Base-by-base conservation (phyloP, 2,888 invertebrate genomes). In the Hesperia comma region DNA sequence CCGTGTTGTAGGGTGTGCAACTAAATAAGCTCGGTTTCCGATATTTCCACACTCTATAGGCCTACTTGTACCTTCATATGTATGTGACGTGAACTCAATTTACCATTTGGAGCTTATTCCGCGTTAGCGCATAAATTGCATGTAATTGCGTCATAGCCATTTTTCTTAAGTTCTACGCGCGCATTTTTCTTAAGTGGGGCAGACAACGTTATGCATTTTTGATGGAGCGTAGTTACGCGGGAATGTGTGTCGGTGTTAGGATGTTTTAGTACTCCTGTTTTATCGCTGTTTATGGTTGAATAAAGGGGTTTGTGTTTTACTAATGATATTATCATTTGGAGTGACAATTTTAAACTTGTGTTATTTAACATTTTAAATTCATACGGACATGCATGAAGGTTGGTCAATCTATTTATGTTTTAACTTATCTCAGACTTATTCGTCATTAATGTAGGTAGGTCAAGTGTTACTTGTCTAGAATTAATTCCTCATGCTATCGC, bases 141-240 rank as follows among this genome's bases (percentile, higher is more conserved):
- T 70, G 71, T 75, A 74, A 78, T 79, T 76, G 73, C 72, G 72
- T 80, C 75, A 77, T 80, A 80, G 77, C 77, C n/a, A n/a, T n/a
- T n/a, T n/a, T n/a, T n/a, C n/a, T n/a, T 74, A 75, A 80, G 79
- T 75, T 79, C 73, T 74, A 74, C 75, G 77, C 83, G 78, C 17
- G 75, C 76, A 77, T 85, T 85, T 85, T 83, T 85, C 80, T 79
- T 79, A 80, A 81, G 79, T 77, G 76, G 78, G 76, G 79, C 76
- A 76, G 79, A 77, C 79, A 74, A 75, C 79, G 81, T 83, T 82
- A 83, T 84, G 85, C 83, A 86, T 86, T 84, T 80, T 86, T 84
- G 79, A 86, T 84, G 78, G 75, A 46, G 60, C 46, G 60, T 43
- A 61, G 54, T 66, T 60, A 66, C 54, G 33, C 58, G 12, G 46